Conservation (phyloP, 2,888 invertebrate genomes). For the Augiades crinisus region DNA sequence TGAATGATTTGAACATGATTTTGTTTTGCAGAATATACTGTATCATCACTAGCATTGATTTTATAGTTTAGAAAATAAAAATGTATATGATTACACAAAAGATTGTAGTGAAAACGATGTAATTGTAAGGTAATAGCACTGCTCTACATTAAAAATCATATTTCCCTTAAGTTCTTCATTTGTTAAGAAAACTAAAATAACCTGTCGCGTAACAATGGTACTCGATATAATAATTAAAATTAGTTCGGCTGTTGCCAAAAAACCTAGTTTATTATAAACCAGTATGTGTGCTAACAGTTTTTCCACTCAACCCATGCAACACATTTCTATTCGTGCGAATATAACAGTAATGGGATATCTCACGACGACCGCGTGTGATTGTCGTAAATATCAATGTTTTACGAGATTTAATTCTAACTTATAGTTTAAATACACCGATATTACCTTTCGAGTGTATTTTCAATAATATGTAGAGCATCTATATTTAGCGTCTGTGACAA, state of each 20-base stretch:
- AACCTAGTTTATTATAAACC: neutral
- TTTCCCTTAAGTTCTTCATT: no score
- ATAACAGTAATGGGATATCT: slow-evolving; percentile 2
- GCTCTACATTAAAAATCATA: no score
- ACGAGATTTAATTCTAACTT: slow-evolving; percentile 2
- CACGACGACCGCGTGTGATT: neutral
- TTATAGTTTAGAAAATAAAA: no score
- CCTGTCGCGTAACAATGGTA: neutral
- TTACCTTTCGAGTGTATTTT: slow-evolving; percentile 13
- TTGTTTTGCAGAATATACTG: no score
- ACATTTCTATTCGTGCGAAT: neutral
- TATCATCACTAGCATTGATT: no score
- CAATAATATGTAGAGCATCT: slow-evolving; percentile 17
- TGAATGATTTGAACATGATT: no score
- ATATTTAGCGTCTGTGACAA: slow-evolving; percentile 13
- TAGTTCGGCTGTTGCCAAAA: neutral
- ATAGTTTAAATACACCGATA: slow-evolving; percentile 6
- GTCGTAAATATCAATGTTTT: neutral
- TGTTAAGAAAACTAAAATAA: no score
- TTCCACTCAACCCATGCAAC: neutral
- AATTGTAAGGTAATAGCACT: no score
- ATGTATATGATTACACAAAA: no score
- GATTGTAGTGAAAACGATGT: no score
- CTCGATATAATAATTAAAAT: neutral
- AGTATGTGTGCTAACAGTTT: neutral